Evolutionary conservation across 1,140 invertebrate genomes (phyloP).

Genomic region (Battus philenor): DNA sequence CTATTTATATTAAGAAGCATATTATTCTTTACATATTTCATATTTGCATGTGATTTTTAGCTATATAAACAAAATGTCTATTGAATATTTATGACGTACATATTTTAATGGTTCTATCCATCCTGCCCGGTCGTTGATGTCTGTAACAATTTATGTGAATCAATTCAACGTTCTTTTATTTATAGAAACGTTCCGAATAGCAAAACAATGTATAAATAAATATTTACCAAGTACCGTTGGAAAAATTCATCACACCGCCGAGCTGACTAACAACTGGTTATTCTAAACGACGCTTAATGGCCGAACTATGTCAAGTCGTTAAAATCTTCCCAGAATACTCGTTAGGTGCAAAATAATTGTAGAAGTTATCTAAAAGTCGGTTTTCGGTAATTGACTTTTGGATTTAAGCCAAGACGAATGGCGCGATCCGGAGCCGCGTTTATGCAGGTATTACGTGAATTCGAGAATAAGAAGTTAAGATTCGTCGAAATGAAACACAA

Average conservation of each 20-base stretch:
- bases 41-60: too few relatives aligned
- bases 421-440: constrained; percentile 1
- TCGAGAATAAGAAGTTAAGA: neutral
- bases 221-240: constrained; percentile 1
- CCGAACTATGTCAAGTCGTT: constrained; percentile 16
- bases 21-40: too few relatives aligned
- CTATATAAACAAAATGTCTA: too few relatives aligned
- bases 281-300: constrained; percentile 12
- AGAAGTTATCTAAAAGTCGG: constrained; percentile 37
- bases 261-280: constrained; percentile 11
- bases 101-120: too few relatives aligned
- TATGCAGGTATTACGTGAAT: constrained; percentile 4
- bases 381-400: constrained; percentile 63
- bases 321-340: constrained; percentile 15
- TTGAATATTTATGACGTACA: too few relatives aligned
- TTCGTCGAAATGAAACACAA: too few relatives aligned
- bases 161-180: too few relatives aligned
- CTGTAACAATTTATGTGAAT: too few relatives aligned
- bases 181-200: too few relatives aligned
- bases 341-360: constrained; percentile 44
- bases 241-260: neutral
- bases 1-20: too few relatives aligned
- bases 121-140: too few relatives aligned
- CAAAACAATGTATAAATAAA: neutral
- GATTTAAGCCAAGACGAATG: constrained; percentile 44